Evolutionary conservation across 2,113 vertebrate genomes (phyloP).

Genomic region (Otocyon megalotis): DNA sequence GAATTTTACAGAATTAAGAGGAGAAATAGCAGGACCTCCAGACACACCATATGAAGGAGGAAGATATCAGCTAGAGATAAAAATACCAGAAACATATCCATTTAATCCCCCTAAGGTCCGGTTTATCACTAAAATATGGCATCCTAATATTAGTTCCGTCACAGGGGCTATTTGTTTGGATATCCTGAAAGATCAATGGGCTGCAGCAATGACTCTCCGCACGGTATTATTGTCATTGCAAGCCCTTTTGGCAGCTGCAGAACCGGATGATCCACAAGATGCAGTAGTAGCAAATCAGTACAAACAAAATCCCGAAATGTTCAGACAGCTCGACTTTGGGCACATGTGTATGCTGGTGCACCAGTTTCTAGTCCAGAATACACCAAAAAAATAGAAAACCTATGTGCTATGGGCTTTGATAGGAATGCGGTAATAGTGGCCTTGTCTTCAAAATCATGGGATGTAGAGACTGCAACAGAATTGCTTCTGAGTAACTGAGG

Average conservation of each 20-base stretch:
- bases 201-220: conserved; percentile 98
- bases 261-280: conserved; percentile 98
- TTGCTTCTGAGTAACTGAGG: conserved; percentile 98
- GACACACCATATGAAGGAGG: no score
- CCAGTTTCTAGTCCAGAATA: conserved; percentile 97
- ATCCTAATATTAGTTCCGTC: no score
- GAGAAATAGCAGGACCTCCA: no score
- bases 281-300: conserved; percentile 99
- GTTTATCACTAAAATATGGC: no score
- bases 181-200: no score
- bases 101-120: conserved; percentile 99
- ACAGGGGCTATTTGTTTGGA: no score
- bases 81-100: conserved; percentile 99
- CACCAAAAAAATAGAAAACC: conserved; percentile 99
- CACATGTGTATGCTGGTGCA: conserved; percentile 97
- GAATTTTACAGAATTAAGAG: no score
- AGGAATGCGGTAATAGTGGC: conserved; percentile 99
- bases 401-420: conserved; percentile 99
- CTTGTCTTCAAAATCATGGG: conserved; percentile 99
- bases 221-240: conserved; percentile 98
- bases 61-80: conserved; percentile 98
- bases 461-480: conserved; percentile 99
- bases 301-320: conserved; percentile 99
- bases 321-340: conserved; percentile 98
- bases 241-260: conserved; percentile 96